Evolutionary conservation across 2,113 vertebrate species (phyloP).

Genomic region (Platysteira castanea): DNA sequence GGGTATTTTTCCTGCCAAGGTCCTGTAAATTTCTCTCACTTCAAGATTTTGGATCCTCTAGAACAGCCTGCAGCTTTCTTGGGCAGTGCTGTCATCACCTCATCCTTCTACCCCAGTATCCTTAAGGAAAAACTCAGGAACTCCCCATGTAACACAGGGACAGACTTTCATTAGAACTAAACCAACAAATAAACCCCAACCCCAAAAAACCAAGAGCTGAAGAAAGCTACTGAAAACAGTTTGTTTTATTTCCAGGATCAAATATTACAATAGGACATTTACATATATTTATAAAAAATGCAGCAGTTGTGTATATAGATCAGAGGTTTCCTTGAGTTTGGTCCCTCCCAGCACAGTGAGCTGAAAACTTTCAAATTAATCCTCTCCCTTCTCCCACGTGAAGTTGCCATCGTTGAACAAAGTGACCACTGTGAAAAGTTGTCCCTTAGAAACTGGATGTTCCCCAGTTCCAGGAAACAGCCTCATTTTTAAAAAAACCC

Average conservation of each 20-base stretch:
- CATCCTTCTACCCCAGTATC: background rate
- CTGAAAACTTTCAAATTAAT: constrained; percentile 64
- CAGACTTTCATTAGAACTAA: background rate
- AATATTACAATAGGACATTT: constrained; percentile 85
- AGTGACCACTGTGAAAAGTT: constrained; percentile 47
- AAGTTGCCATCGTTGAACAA: constrained; percentile 48
- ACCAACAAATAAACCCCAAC: background rate
- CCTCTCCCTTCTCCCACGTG: constrained; percentile 39
- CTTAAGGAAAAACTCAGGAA: background rate
- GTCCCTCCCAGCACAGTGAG: constrained; percentile 78
- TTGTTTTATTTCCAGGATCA: constrained; percentile 81
- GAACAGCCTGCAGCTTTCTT: background rate
- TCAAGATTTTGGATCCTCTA: background rate
- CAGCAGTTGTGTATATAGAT: constrained; percentile 80
- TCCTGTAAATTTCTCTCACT: background rate
- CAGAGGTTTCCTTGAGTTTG: constrained; percentile 81
- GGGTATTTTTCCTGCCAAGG: background rate
- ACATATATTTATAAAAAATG: constrained; percentile 86
- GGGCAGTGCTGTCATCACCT: background rate
- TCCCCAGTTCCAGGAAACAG: constrained; percentile 6
- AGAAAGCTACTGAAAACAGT: constrained; percentile 73
- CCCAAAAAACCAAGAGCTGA: background rate
- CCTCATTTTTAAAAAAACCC: constrained; percentile 11
- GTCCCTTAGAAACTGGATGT: constrained; percentile 39
- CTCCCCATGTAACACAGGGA: background rate